Evolutionary conservation across 2,797 vertebrate genomes (phyloP).

Genomic region (Fratercula arctica): DNA sequence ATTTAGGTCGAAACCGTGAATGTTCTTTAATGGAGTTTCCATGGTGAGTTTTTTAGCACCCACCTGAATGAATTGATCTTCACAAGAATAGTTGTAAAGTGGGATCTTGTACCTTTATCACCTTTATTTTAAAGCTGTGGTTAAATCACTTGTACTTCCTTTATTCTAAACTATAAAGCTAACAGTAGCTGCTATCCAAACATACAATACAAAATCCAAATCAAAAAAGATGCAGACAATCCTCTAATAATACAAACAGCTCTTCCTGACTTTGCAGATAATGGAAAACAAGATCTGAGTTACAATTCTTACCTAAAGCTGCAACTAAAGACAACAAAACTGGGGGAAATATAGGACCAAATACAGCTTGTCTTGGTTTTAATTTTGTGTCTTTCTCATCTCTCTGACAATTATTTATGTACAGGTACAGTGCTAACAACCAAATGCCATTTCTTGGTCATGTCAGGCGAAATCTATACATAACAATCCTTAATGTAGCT

Average conservation of each 20-base stretch:
- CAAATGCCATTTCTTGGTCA: neutral
- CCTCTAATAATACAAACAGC: neutral
- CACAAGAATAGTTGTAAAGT: constrained; percentile 18
- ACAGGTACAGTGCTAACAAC: neutral
- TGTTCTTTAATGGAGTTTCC: constrained; percentile 24
- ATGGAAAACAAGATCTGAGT: neutral
- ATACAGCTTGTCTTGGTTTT: neutral
- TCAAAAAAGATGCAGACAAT: neutral
- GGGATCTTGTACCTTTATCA: constrained; percentile 37
- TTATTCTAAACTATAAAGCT: constrained; percentile 23
- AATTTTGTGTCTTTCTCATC: neutral
- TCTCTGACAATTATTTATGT: neutral
- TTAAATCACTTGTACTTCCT: constrained; percentile 41
- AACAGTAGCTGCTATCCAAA: constrained; percentile 40
- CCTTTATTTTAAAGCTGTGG: constrained; percentile 37
- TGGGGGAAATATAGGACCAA: neutral
- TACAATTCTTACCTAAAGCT: neutral
- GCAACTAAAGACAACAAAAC: neutral
- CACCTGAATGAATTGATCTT: constrained; percentile 15
- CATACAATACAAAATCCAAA: constrained; percentile 4
- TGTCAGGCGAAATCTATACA: neutral
- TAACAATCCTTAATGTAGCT: neutral
- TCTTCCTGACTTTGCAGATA: neutral
- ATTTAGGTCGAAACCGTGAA: neutral
- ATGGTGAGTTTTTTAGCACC: constrained; percentile 16